Evolutionary conservation across 2,888 invertebrate species (phyloP).

Genomic region (Leucoptera coffeella): DNA sequence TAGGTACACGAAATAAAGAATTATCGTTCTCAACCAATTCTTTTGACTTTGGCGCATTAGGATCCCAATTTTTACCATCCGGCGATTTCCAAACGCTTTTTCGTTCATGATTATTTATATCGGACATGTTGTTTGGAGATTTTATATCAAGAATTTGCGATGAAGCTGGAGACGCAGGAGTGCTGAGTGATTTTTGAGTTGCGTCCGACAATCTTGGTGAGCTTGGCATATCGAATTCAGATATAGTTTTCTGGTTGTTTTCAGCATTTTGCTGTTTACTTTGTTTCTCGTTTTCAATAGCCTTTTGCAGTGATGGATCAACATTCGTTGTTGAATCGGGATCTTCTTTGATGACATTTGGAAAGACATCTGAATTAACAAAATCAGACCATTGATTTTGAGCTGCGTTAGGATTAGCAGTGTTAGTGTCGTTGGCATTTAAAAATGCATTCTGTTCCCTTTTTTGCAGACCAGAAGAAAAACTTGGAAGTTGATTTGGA

Average conservation of each 20-base stretch:
- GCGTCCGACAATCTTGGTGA: conserved; percentile 39
- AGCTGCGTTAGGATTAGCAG: conserved; percentile 11
- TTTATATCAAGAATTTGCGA: conserved; percentile 30
- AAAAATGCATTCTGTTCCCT: conserved; percentile 14
- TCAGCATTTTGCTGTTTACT: conserved; percentile 16
- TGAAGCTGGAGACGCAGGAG: conserved; percentile 30
- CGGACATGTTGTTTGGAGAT: conserved; percentile 24
- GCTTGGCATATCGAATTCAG: conserved; percentile 39
- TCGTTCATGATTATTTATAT: conserved; percentile 14
- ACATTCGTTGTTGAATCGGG: conserved; percentile 66
- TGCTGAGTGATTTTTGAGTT: conserved; percentile 32
- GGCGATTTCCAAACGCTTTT: conserved; percentile 44
- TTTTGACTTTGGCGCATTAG: conserved; percentile 20
- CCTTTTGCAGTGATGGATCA: conserved; percentile 22
- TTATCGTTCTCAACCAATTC: conserved; percentile 29
- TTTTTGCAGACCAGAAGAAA: conserved; percentile 32
- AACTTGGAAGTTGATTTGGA: conserved; percentile 38
- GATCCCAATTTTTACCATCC: conserved; percentile 39
- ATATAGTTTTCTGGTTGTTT: conserved; percentile 20
- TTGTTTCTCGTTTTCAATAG: conserved; percentile 22
- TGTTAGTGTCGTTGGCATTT: conserved; percentile 6
- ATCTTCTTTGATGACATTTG: conserved; percentile 61
- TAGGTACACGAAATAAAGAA: conserved; percentile 58
- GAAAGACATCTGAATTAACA: conserved; percentile 32
- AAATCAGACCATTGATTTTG: conserved; percentile 45